phyloP scores from a whole-genome alignment of 2,888 invertebrate genomes.

The Macrophya alboannulata region DNA sequence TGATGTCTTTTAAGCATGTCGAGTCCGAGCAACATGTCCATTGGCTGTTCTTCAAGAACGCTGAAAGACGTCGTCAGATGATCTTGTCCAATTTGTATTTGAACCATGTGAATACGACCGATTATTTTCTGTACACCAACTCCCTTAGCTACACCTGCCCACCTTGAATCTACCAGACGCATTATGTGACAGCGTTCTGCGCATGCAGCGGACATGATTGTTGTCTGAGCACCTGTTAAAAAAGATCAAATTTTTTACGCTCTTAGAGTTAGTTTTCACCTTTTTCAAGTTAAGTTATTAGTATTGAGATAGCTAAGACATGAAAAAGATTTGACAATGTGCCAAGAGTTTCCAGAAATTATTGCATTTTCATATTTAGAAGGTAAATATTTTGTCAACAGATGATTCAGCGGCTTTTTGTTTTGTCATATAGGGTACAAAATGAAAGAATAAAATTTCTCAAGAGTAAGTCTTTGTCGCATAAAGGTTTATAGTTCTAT shows the following conservation, averaged over 20 bases:
- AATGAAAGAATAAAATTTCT: not conserved
- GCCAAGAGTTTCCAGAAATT: not conserved
- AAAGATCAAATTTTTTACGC: constrained; percentile 56
- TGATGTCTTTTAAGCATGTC: constrained; percentile 99
- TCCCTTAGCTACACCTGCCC: constrained; percentile 98
- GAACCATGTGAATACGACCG: constrained; percentile 98
- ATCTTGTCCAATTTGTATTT: constrained; percentile 97
- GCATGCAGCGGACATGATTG: constrained; percentile 98
- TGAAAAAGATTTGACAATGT: not conserved
- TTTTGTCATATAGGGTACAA: not conserved
- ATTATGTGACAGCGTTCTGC: constrained; percentile 97
- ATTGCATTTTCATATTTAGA: not conserved
- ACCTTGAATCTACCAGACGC: constrained; percentile 93
- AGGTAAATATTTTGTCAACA: not conserved
- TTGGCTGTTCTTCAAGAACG: constrained; percentile 97
- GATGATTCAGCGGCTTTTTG: not conserved
- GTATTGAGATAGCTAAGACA: not conserved
- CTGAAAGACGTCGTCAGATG: constrained; percentile 98
- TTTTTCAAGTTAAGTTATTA: not conserved
- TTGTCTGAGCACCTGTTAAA: constrained; percentile 92
- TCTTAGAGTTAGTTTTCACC: not conserved
- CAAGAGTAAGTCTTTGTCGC: constrained; percentile 8
- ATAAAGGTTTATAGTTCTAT: constrained; percentile 60
- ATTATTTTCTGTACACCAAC: constrained; percentile 98
- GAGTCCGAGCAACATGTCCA: constrained; percentile 98